Evolutionary conservation across 2,113 vertebrate genomes (phyloP), one percentile per base, ranked within the genome.

Genomic region (Alosa alosa): DNA sequence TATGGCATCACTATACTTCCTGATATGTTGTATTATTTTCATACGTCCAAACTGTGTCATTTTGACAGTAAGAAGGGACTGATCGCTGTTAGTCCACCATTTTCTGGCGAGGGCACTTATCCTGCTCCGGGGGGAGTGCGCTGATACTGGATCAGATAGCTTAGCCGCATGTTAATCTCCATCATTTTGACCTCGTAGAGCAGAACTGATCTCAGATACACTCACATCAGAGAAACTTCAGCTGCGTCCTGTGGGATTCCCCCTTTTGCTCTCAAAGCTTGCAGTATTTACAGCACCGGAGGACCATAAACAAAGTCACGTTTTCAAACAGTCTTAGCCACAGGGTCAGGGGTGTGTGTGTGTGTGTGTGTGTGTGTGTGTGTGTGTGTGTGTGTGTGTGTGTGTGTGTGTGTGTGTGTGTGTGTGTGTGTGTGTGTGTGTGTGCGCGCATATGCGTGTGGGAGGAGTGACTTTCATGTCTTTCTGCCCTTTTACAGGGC

Each of bases 81-180:
- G 17, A 55, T 55, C 15, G 13, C 52, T 13, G 15, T 5, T 1
- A 20, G 6, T 60, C 55, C 20, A 22, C 55, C 18, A 60, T 60
- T 60, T 22, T 60, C 18, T 60, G 55, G 18, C 18, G 0, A 60
- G 55, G 55, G 55, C 18, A 60, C 55, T 60, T 60, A 60, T 60
- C 55, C 55, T 60, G 20, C 55, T 20, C 55, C 55, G 20, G 55
- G 18, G 55, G 55, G 55, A 60, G 18, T 60, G 55, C 55, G n/a
- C 55, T 60, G 55, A 60, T 60, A 60, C 55, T 60, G 55, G 55
- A 60, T 60, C 55, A 60, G 55, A 60, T 60, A 60, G 55, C 55
- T 60, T 60, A 60, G 55, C 20, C 5, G 18, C 18, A 60, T 60
- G 55, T 60, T 60, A 60, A 60, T 60, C 55, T 60, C 55, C 18